Evolutionary conservation across 1,140 invertebrate genomes (phyloP).

Genomic region (Mizuhopecten yessoensis): DNA sequence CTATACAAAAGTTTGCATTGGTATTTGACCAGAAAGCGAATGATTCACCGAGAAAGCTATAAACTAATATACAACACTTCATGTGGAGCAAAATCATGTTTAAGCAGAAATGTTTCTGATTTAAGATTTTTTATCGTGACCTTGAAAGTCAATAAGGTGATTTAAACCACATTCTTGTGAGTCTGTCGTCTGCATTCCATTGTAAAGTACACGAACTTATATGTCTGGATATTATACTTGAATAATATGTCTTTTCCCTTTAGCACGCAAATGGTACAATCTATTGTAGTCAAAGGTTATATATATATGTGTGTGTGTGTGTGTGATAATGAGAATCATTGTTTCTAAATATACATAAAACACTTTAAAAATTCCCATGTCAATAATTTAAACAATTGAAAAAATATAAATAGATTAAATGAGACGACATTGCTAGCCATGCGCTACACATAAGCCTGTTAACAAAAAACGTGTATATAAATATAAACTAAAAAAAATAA

Average conservation of each 20-base stretch:
- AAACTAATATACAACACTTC: not conserved
- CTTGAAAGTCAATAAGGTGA: slow-evolving; percentile 25
- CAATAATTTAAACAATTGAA: too few species aligned
- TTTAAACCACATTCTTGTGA: slow-evolving; percentile 34
- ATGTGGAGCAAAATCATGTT: not conserved
- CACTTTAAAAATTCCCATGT: not conserved
- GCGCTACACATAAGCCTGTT: too few species aligned
- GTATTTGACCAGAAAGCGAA: not conserved
- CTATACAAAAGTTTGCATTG: too few species aligned
- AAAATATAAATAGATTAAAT: too few species aligned
- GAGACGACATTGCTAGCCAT: too few species aligned
- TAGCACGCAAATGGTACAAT: not conserved
- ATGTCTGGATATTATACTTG: not conserved
- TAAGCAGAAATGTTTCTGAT: not conserved
- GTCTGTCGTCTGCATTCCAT: not conserved
- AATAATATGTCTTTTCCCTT: not conserved
- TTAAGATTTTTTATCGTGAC: slow-evolving; percentile 26
- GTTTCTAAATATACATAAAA: not conserved
- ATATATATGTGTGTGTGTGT: not conserved
- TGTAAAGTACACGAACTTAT: not conserved
- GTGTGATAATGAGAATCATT: not conserved
- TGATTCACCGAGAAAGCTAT: not conserved
- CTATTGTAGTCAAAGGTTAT: not conserved
- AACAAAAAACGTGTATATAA: too few species aligned
- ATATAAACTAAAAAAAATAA: too few species aligned